These are phyloP conservation scores for Pithys albifrons DNA, from an alignment of 2,113 vertebrate genomes.

Conservation along the genomic window DNA sequence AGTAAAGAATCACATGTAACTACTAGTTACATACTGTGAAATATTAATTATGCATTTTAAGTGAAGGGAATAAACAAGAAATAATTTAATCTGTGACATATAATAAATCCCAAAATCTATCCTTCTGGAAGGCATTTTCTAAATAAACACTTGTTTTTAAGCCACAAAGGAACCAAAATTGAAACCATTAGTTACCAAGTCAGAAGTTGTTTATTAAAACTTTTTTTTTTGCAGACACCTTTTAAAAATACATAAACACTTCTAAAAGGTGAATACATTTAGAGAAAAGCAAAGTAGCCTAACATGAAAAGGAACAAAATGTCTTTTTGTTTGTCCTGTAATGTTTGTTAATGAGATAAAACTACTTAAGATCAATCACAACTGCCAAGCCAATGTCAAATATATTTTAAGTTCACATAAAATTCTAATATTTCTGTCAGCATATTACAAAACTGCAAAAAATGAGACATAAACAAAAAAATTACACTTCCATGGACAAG, in stretches of 20 bases:
- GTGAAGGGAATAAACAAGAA: slow-evolving; percentile 67
- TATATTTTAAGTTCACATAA: neutral
- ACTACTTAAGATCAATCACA: neutral
- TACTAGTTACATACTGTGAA: slow-evolving; percentile 64
- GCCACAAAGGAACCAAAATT: slow-evolving; percentile 66
- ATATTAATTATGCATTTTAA: slow-evolving; percentile 76
- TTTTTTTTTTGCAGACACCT: neutral
- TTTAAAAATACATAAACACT: neutral
- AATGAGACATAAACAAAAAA: neutral
- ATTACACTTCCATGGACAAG: neutral
- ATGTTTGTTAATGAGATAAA: neutral
- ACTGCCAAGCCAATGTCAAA: neutral
- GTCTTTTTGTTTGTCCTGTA: neutral
- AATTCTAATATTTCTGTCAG: neutral
- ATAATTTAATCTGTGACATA: slow-evolving; percentile 72
- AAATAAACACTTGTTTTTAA: slow-evolving; percentile 73
- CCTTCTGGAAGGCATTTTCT: slow-evolving; percentile 64
- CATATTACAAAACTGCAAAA: neutral
- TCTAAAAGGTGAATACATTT: neutral
- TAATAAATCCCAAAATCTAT: slow-evolving; percentile 69
- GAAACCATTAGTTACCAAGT: slow-evolving; percentile 53
- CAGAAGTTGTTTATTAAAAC: slow-evolving; percentile 64
- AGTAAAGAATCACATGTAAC: slow-evolving; percentile 64
- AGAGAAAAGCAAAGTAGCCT: neutral
- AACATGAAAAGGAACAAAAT: neutral